These are phyloP conservation scores for Diadema setosum DNA, from an alignment of 35 echinoderm and acorn worm genomes.

Conservation along the genomic window DNA sequence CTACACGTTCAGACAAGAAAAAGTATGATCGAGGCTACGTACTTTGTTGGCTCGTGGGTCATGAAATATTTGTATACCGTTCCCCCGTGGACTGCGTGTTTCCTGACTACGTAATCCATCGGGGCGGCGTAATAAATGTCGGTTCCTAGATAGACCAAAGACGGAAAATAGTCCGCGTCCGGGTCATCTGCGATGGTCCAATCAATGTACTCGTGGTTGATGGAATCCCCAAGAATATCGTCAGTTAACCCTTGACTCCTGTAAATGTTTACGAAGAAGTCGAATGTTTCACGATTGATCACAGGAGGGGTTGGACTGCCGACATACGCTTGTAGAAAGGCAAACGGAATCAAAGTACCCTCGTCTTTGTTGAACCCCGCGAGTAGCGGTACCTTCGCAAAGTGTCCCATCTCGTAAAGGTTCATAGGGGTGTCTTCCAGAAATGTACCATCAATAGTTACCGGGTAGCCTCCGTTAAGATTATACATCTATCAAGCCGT, in stretches of 20 bases:
- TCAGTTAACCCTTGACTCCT: not conserved
- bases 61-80: conserved; percentile 54
- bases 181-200: conserved; percentile 48
- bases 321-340: not conserved
- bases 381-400: not conserved
- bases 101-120: not conserved
- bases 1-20: no score
- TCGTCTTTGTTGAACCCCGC: conserved; percentile 23
- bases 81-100: not conserved
- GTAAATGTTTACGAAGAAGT: not conserved
- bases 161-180: conserved; percentile 45
- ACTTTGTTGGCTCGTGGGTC: conserved; percentile 45
- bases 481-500: not conserved
- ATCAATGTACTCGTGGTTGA: conserved; percentile 59
- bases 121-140: conserved; percentile 12
- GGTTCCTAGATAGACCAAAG: not conserved
- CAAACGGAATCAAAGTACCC: not conserved
- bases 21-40: not conserved
- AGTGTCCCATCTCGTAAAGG: not conserved
- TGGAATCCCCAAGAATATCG: conserved; percentile 29
- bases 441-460: not conserved
- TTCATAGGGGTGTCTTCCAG: not conserved
- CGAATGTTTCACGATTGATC: not conserved
- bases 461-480: not conserved
- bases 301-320: not conserved